phyloP scores from a whole-genome alignment of 2,888 invertebrate species.

The Chirona hameri region DNA sequence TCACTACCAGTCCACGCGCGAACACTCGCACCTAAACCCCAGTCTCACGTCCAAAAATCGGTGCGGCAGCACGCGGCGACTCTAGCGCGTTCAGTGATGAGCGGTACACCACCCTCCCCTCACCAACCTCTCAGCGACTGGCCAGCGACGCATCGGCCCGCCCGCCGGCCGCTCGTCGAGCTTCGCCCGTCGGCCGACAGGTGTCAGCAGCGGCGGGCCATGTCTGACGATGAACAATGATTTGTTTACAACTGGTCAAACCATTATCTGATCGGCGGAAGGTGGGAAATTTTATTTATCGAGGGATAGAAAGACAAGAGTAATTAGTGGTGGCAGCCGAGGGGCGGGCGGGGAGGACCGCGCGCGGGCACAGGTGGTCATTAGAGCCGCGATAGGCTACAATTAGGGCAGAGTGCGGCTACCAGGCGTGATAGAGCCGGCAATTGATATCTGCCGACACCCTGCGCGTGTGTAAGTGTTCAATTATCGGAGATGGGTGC shows the following conservation, averaged over 20 bases:
- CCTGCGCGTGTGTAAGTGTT: too few species aligned
- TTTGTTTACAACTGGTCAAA: background rate
- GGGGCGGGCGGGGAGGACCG: background rate
- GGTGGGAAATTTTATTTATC: conserved; percentile 22
- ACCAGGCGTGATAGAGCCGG: too few species aligned
- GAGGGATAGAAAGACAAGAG: background rate
- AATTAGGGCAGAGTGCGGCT: too few species aligned
- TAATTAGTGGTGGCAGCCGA: conserved; percentile 6
- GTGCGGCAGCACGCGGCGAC: too few species aligned
- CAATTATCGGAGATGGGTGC: too few species aligned
- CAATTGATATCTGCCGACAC: too few species aligned
- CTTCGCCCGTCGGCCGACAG: background rate
- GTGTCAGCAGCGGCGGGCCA: background rate
- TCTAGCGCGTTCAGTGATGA: too few species aligned
- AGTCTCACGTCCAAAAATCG: too few species aligned
- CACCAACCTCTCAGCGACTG: background rate
- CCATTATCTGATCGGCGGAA: conserved; percentile 10
- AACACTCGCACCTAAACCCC: too few species aligned
- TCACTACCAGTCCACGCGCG: too few species aligned
- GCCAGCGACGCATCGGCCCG: background rate
- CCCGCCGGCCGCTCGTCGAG: background rate
- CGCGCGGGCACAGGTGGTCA: background rate
- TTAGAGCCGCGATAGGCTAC: too few species aligned
- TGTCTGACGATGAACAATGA: background rate
- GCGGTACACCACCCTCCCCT: too few species aligned